These are phyloP conservation scores for Liodrosophila aerea DNA, from an alignment of 2,888 invertebrate genomes.

Conservation along the genomic window DNA sequence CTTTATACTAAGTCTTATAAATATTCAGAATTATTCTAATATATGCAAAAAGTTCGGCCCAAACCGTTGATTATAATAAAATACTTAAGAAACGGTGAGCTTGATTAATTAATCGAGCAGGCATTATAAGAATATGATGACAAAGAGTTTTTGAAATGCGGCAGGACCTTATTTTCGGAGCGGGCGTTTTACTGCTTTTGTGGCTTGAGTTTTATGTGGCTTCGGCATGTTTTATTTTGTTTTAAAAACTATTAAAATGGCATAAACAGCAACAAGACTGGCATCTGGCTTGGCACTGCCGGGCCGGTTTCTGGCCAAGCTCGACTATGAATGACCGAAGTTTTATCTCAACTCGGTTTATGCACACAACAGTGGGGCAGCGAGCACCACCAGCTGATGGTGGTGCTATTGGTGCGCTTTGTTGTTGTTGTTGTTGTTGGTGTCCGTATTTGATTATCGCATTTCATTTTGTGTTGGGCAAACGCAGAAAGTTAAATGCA, in stretches of 20 bases:
- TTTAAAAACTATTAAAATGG: slow-evolving; percentile 73
- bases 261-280: slow-evolving; percentile 57
- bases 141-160: no score
- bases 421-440: no score
- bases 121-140: slow-evolving; percentile 6
- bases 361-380: slow-evolving; percentile 26
- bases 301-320: no score
- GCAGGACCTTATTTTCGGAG: background rate
- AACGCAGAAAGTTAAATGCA: slow-evolving; percentile 75
- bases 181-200: slow-evolving; percentile 28
- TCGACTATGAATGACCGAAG: slow-evolving; percentile 58
- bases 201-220: slow-evolving; percentile 43
- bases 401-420: slow-evolving; percentile 50
- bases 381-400: slow-evolving; percentile 23
- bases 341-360: slow-evolving; percentile 59
- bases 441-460: slow-evolving; percentile 75
- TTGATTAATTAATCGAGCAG: background rate
- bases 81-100: background rate
- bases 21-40: no score
- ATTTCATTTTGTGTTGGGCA: slow-evolving; percentile 73
- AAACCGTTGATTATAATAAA: no score
- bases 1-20: no score
- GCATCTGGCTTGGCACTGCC: slow-evolving; percentile 34
- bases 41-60: no score
- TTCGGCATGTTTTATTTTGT: slow-evolving; percentile 62